phyloP scores from a whole-genome alignment of 2,113 vertebrate species.

The Larimichthys polyactis region DNA sequence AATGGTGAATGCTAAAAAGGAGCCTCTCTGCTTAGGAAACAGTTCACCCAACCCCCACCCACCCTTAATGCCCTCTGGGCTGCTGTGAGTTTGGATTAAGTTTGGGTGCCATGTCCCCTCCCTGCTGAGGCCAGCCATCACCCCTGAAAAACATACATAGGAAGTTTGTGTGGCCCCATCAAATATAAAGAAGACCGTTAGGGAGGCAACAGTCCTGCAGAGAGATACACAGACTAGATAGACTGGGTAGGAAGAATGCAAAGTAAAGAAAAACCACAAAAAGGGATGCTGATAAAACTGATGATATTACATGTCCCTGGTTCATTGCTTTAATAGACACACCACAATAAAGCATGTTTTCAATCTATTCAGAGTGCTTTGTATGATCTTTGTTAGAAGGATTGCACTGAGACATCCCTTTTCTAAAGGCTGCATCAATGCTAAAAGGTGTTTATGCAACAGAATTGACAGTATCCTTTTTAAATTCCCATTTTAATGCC shows the following conservation, averaged over 20 bases:
- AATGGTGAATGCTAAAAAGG: constrained; percentile 65
- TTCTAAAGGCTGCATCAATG: background rate
- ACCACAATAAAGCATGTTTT: background rate
- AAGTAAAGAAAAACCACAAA: background rate
- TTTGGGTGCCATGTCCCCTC: constrained; percentile 76
- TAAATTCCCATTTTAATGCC: constrained; percentile 24
- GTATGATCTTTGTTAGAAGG: background rate
- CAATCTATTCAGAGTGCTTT: background rate
- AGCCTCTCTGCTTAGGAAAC: constrained; percentile 69
- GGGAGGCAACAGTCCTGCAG: constrained; percentile 9
- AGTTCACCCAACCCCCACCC: constrained; percentile 76
- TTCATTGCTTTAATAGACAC: background rate
- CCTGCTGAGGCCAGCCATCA: constrained; percentile 43
- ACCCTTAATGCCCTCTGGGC: constrained; percentile 76
- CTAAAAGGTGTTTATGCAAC: constrained; percentile 23
- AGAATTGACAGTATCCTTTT: constrained; percentile 6
- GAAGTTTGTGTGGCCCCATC: constrained; percentile 35
- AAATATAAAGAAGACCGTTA: constrained; percentile 45
- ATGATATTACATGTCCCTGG: background rate
- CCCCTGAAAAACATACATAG: constrained; percentile 38
- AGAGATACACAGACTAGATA: constrained; percentile 5
- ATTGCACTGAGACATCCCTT: background rate
- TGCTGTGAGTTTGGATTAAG: constrained; percentile 83
- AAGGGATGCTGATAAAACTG: background rate
- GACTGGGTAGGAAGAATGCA: constrained; percentile 18